Percentiles rank a stretch among this genome's conserved stretches.
These are phyloP conservation scores for Archegozetes longisetosus DNA, from an alignment of 1,140 invertebrate species.

Conservation along the genomic window DNA sequence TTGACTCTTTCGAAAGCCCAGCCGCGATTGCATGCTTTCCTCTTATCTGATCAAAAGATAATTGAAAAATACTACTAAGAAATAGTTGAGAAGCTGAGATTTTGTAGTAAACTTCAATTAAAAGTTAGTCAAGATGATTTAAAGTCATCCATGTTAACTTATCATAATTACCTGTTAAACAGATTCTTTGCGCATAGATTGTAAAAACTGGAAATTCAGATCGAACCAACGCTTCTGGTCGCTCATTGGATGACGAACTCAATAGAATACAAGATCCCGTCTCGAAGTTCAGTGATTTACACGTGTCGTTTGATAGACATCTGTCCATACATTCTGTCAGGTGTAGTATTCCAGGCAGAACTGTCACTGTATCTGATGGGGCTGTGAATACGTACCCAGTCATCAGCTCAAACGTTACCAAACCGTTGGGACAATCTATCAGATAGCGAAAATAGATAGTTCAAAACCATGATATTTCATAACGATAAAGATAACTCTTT, in stretches of 20 bases:
- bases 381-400: constrained; percentile 83
- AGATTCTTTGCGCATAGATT: constrained; percentile 87
- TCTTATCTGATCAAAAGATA: no score
- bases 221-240: constrained; percentile 65
- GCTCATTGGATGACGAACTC: constrained; percentile 64
- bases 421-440: constrained; percentile 1
- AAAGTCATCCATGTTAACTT: background rate
- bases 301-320: constrained; percentile 72
- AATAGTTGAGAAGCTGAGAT: no score
- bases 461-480: no score
- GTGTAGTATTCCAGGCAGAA: constrained; percentile 77
- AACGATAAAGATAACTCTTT: no score
- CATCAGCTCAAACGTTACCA: constrained; percentile 58
- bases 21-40: constrained; percentile 44
- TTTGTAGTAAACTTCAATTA: background rate
- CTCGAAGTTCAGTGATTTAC: constrained; percentile 83
- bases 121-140: background rate
- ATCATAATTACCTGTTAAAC: constrained; percentile 40
- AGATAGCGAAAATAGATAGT: no score
- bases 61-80: no score
- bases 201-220: constrained; percentile 88
- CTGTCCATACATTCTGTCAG: constrained; percentile 78
- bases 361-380: constrained; percentile 58
- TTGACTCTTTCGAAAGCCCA: constrained; percentile 85
- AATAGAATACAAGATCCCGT: constrained; percentile 84